Evolutionary conservation across 2,113 vertebrate species (phyloP).

Genomic region (Centropristis striata): DNA sequence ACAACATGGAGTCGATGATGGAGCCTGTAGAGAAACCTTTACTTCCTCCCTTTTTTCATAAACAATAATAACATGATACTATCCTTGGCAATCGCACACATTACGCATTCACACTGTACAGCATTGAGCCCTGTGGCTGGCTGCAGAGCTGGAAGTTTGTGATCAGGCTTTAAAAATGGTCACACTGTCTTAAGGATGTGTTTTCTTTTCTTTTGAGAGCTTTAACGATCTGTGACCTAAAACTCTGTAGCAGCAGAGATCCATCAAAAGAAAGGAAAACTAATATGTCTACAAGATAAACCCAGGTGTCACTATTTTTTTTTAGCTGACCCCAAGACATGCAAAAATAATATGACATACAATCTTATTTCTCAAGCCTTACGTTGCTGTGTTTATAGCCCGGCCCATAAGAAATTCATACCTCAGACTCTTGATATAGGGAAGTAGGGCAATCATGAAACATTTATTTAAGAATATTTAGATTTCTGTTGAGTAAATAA

Average conservation of each 20-base stretch:
- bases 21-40: not conserved
- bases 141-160: not conserved
- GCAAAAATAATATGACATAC: not conserved
- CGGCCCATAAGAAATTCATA: not conserved
- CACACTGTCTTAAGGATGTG: not conserved
- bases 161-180: not conserved
- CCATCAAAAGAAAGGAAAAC: constrained; percentile 1
- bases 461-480: not conserved
- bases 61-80: not conserved
- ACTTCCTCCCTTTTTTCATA: not conserved
- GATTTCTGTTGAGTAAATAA: not conserved
- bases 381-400: not conserved
- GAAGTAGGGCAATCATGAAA: not conserved
- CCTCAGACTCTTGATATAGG: not conserved
- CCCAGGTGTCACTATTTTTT: not conserved
- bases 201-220: constrained; percentile 6
- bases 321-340: not conserved
- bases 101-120: not conserved
- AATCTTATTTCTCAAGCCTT: not conserved
- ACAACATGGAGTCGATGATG: not conserved
- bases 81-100: not conserved
- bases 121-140: not conserved
- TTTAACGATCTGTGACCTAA: not conserved
- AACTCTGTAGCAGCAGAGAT: not conserved
- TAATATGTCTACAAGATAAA: not conserved